Base-by-base conservation (phyloP, 2,797 vertebrate species). In the Galaxias olidus region DNA sequence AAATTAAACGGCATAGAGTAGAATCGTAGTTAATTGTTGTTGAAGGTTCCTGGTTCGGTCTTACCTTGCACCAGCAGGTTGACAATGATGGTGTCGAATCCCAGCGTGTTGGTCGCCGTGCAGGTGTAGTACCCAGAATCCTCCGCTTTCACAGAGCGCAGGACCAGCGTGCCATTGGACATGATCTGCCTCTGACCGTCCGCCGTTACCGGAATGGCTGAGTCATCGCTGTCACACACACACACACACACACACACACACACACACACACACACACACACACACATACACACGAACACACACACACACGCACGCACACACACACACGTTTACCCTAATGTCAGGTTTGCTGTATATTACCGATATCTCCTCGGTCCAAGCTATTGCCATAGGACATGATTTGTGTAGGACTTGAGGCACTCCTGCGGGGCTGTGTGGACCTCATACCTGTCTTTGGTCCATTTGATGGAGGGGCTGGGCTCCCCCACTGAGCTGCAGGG, bases 61-160 rank as follows among this genome's bases (percentile, higher is more conserved):
- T 89, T 82, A 98, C 98, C 98, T 94, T 98, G 97, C 54, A 99
- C 98, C 68, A 98, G 91, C 10, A 98, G 93, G 82, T 98, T 98
- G 79, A 99, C 91, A 52, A 98, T 98, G 87, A 99, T 99, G 80
- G 96, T 98, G 86, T 99, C 98, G 0, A 98, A 99, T 72, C 97
- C 97, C 53, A 97, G 91, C 0, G 95, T 98, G 88, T 99, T 99
- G 59, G 98, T 98, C 73, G 98, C 98, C 0, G 96, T 98, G 80
- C 98, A 99, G 63, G 96, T 99, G 84, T 99, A 98, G 87, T 98
- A 99, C 58, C 98, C 98, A 0, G 96, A 98, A 88, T 99, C 97
- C 87, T 98, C 98, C 0, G 98, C 98, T 83, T 97, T 98, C 77
- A 99, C 98, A 0, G 93, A 95, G 1, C 97, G 96, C 45, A 99